Evolutionary conservation across 2,888 invertebrate species (phyloP).

Genomic region (Orgyia antiqua): DNA sequence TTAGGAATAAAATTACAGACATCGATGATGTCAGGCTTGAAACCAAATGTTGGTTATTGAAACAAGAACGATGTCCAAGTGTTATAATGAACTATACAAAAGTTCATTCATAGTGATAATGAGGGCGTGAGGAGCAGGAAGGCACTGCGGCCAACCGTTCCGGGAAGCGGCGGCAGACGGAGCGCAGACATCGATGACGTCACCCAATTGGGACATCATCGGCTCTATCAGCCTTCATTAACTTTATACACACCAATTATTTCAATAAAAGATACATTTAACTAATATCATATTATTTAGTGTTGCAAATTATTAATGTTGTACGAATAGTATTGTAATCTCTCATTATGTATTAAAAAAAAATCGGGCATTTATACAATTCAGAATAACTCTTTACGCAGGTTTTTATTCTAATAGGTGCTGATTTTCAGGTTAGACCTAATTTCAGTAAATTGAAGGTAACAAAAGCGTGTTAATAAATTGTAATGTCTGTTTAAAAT

Average conservation of each 20-base stretch:
- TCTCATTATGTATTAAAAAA: too few relatives aligned
- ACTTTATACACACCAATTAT: slow-evolving; percentile 11
- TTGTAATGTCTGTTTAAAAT: too few relatives aligned
- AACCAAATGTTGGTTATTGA: slow-evolving; percentile 27
- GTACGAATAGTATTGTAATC: too few relatives aligned
- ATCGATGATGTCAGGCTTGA: slow-evolving; percentile 50
- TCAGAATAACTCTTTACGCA: too few relatives aligned
- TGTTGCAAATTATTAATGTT: too few relatives aligned
- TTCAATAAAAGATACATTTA: too few relatives aligned
- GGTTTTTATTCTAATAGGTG: too few relatives aligned
- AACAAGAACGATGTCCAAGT: slow-evolving; percentile 28
- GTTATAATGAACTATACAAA: slow-evolving; percentile 28
- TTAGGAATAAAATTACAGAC: slow-evolving; percentile 55
- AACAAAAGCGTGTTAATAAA: too few relatives aligned
- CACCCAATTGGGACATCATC: slow-evolving; percentile 63
- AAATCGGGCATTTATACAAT: too few relatives aligned
- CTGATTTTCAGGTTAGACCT: too few relatives aligned
- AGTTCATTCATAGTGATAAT: slow-evolving; percentile 59
- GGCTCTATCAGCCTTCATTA: slow-evolving; percentile 41
- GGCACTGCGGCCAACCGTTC: slow-evolving; percentile 59
- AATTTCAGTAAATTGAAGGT: too few relatives aligned
- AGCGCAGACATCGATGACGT: slow-evolving; percentile 67
- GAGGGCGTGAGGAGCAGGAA: slow-evolving; percentile 54
- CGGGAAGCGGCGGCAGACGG: slow-evolving; percentile 69
- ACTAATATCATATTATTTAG: too few relatives aligned